A percentile compares a stretch with the other conserved stretches of the same genome.
These are phyloP conservation scores for Euleptes europaea DNA, from an alignment of 2,113 vertebrate genomes.

Conservation along the genomic window DNA sequence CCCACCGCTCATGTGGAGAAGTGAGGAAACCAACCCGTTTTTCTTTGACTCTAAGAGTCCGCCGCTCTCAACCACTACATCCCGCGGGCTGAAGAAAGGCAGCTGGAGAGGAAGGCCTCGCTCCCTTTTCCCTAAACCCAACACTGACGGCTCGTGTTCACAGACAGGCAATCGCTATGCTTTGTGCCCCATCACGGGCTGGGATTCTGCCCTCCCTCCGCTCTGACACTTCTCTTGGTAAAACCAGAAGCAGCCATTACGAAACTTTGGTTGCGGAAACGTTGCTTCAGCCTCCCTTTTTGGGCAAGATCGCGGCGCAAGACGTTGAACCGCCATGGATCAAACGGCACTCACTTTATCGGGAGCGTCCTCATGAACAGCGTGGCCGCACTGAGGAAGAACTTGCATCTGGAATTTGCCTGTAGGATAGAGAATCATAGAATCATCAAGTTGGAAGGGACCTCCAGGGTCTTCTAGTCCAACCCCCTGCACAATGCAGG, in stretches of 20 bases:
- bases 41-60: no score
- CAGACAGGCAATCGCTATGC: not conserved
- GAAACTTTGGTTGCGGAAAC: no score
- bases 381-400: slow-evolving; percentile 95
- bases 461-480: no score
- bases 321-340: not conserved
- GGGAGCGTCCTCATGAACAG: slow-evolving; percentile 97
- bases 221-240: not conserved
- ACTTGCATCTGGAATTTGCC: slow-evolving; percentile 99
- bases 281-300: no score
- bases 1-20: no score
- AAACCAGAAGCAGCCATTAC: not conserved
- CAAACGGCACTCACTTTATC: slow-evolving; percentile 85
- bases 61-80: no score
- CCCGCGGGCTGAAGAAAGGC: accelerated
- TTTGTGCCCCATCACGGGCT: not conserved
- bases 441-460: no score
- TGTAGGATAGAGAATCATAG: slow-evolving; percentile 70
- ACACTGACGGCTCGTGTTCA: not conserved
- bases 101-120: not conserved
- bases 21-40: no score
- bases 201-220: not conserved
- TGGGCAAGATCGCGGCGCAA: no score
- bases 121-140: not conserved
- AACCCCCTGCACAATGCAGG: no score